Evolutionary conservation across 2,888 invertebrate species (phyloP).

Genomic region (Spatulosminthurus flaviceps): DNA sequence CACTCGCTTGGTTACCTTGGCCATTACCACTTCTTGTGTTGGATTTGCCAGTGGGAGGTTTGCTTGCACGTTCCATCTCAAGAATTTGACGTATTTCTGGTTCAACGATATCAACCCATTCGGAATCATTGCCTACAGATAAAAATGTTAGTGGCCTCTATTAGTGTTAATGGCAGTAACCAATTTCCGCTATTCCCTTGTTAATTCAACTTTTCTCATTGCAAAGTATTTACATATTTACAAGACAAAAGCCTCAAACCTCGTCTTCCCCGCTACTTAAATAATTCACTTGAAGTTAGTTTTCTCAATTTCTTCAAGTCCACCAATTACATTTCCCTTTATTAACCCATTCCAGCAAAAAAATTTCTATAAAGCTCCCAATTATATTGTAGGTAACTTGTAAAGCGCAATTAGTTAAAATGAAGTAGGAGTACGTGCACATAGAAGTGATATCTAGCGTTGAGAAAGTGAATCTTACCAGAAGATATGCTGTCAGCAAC

Average conservation of each 20-base stretch:
- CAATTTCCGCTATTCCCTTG: too few species aligned
- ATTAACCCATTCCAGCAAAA: too few species aligned
- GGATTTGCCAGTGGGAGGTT: conserved; percentile 35
- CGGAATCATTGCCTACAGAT: conserved; percentile 72
- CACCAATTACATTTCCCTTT: too few species aligned
- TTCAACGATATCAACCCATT: conserved; percentile 84
- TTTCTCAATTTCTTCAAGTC: too few species aligned
- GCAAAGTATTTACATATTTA: too few species aligned
- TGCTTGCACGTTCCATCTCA: conserved; percentile 55
- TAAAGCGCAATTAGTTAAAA: too few species aligned
- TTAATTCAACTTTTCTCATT: too few species aligned
- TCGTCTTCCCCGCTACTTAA: too few species aligned
- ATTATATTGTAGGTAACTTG: too few species aligned
- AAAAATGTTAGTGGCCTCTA: conserved; percentile 4
- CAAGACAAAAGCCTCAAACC: too few species aligned
- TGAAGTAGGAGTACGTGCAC: background rate
- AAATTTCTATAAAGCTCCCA: too few species aligned
- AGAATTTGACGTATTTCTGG: conserved; percentile 73
- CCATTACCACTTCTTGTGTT: conserved; percentile 36
- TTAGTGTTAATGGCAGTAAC: background rate
- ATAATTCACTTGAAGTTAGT: too few species aligned
- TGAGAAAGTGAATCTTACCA: conserved; percentile 50
- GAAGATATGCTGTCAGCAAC: conserved; percentile 60
- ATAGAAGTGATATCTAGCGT: background rate
- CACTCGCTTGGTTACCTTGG: background rate